Evolutionary conservation across 2,888 invertebrate species (phyloP), one percentile per base, ranked within the genome.

Genomic region (Bellardia bayeri): DNA sequence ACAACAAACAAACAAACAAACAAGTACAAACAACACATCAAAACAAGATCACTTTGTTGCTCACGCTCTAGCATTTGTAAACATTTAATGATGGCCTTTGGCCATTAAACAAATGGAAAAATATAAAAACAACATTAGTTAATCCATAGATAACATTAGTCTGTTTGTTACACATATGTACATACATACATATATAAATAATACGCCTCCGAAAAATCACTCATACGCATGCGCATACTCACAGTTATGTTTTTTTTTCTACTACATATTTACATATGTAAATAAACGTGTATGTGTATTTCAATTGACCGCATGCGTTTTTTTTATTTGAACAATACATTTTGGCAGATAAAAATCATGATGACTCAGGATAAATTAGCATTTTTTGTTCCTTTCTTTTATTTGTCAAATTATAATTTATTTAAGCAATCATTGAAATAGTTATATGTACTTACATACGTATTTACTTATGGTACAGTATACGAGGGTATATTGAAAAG

Each of bases 61-160:
- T 11, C 3, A 61, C n/a, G n/a, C 3, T 11, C 14, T 30, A 37
- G 6, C 11, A 16, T 54, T 69, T 71, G n/a, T 54, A 9, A 71
- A 71, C 11, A 51, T 54, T 71, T 71, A 58, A 45, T 58, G 45
- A 72, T 42, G 58, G 58, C 30, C 42, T 45, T 45, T 45, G 58
- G 58, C 30, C 42, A 58, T 45, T 45, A 23, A 40, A 56, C 6
- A 6, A 40, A 40, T 2, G 16, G 42, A n/a, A 13, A 66, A 66
- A 16, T 6, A 42, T 37, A 63, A 61, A 16, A 56, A 56, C 6
- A 56, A 16, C 5, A 23, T 30, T 37, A 9, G 16, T 2, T 7
- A 56, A 16, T 8, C 9, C 40, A 40, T 37, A 37, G 7, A 37
- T 11, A 13, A 3, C 11, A 45, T 45, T 13, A 63, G 7, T 37